These are phyloP conservation scores for Hofmannophila pseudospretella DNA, from an alignment of 2,888 invertebrate genomes.

Conservation along the genomic window DNA sequence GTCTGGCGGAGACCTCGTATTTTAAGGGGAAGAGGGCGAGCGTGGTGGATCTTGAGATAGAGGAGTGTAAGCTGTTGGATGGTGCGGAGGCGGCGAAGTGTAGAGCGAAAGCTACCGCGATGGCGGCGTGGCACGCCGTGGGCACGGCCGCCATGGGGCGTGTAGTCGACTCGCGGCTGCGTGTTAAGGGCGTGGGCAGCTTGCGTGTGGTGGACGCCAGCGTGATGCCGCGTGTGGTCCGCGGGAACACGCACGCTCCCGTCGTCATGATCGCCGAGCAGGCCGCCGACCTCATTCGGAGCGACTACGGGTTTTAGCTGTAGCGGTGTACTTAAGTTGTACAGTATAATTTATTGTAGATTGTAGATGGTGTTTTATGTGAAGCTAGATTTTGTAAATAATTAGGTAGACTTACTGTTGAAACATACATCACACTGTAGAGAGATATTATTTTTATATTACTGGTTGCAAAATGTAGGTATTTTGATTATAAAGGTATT, in stretches of 20 bases:
- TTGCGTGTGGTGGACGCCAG: conserved; percentile 61
- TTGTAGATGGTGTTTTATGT: too few relatives aligned
- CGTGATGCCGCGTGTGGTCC: conserved; percentile 46
- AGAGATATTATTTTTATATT: too few relatives aligned
- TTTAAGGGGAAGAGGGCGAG: conserved; percentile 39
- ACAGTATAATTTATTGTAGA: too few relatives aligned
- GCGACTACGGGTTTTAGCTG: conserved; percentile 18
- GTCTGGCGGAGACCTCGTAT: conserved; percentile 40
- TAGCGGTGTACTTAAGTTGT: too few relatives aligned
- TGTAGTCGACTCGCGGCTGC: conserved; percentile 43
- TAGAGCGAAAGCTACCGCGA: conserved; percentile 37
- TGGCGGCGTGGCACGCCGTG: conserved; percentile 60
- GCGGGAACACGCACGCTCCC: conserved; percentile 62
- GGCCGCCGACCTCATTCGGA: conserved; percentile 52
- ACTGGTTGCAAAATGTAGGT: too few relatives aligned
- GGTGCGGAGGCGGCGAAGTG: conserved; percentile 63
- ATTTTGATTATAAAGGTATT: too few relatives aligned
- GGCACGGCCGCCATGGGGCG: conserved; percentile 56
- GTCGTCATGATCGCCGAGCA: conserved; percentile 62
- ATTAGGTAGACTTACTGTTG: too few relatives aligned
- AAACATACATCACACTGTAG: too few relatives aligned
- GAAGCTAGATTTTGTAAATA: too few relatives aligned
- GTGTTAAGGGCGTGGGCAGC: conserved; percentile 36
- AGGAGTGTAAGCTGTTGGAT: conserved; percentile 32
- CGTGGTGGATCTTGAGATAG: conserved; percentile 35